These are phyloP conservation scores for Lasioglossum zephyrum DNA, from an alignment of 2,888 invertebrate species.

Conservation along the genomic window DNA sequence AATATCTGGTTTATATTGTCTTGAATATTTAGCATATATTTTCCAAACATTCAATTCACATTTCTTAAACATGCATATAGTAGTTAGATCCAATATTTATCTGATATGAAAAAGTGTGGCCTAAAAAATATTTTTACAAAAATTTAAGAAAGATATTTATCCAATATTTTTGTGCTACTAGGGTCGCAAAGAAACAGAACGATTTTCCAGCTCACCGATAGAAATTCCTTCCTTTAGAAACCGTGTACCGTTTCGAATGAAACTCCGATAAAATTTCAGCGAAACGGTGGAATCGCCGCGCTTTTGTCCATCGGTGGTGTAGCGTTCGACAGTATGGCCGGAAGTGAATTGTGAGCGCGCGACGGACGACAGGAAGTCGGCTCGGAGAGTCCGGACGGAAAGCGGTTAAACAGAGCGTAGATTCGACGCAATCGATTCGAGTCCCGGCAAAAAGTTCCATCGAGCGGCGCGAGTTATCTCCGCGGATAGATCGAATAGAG, in stretches of 20 bases:
- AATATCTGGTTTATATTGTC: too few relatives aligned
- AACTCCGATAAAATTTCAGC: not conserved
- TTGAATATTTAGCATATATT: too few relatives aligned
- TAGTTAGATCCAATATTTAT: too few relatives aligned
- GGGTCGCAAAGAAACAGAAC: not conserved
- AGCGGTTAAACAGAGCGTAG: constrained; percentile 78
- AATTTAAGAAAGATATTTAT: too few relatives aligned
- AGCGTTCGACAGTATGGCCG: constrained; percentile 56
- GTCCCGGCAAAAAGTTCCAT: constrained; percentile 18
- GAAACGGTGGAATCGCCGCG: not conserved
- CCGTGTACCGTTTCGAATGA: not conserved
- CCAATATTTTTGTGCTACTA: too few relatives aligned
- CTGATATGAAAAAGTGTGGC: too few relatives aligned
- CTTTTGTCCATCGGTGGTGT: constrained; percentile 48
- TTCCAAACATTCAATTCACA: too few relatives aligned
- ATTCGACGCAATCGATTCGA: constrained; percentile 51
- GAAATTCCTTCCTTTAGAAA: not conserved
- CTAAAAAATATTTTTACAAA: too few relatives aligned
- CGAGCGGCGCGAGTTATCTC: not conserved
- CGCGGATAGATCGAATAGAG: constrained; percentile 25
- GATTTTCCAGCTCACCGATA: not conserved
- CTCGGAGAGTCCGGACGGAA: constrained; percentile 73
- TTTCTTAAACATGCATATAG: too few relatives aligned
- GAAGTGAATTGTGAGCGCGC: constrained; percentile 73
- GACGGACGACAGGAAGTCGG: constrained; percentile 76